These are phyloP conservation scores for Epiblema foenella DNA, from an alignment of 2,888 invertebrate species.

Conservation along the genomic window DNA sequence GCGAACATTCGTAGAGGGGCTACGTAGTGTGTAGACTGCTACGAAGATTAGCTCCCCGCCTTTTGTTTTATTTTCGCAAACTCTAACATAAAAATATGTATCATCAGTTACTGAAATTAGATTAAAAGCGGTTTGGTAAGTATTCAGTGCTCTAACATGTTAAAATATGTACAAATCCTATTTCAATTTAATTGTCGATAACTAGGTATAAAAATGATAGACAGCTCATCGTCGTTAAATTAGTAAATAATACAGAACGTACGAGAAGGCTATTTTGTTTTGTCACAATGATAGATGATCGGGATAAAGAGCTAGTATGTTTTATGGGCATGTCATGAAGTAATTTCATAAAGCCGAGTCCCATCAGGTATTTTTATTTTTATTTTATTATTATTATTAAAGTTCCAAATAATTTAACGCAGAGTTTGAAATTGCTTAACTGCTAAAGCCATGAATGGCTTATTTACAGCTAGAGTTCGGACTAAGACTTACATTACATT, in stretches of 20 bases:
- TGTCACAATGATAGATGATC: background rate
- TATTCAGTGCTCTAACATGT: no score
- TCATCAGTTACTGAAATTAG: constrained; percentile 13
- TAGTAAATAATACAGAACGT: background rate
- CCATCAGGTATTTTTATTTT: background rate
- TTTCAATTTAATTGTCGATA: no score
- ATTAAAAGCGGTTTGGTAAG: no score
- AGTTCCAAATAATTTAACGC: no score
- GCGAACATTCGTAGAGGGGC: constrained; percentile 54
- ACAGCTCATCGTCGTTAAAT: background rate
- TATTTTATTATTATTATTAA: no score
- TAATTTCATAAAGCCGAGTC: background rate
- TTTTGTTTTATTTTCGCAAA: constrained; percentile 31
- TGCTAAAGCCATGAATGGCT: no score
- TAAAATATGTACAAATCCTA: no score
- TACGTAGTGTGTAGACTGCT: constrained; percentile 55
- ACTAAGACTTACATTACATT: no score
- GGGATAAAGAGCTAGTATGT: background rate
- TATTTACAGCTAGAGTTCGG: no score
- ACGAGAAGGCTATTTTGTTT: background rate
- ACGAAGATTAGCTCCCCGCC: constrained; percentile 48
- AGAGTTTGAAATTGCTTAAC: no score
- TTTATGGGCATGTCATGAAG: background rate
- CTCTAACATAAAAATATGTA: constrained; percentile 22
- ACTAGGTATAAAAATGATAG: no score